phyloP scores from a whole-genome alignment of 2,113 vertebrate species.

The Eulemur macaco region DNA sequence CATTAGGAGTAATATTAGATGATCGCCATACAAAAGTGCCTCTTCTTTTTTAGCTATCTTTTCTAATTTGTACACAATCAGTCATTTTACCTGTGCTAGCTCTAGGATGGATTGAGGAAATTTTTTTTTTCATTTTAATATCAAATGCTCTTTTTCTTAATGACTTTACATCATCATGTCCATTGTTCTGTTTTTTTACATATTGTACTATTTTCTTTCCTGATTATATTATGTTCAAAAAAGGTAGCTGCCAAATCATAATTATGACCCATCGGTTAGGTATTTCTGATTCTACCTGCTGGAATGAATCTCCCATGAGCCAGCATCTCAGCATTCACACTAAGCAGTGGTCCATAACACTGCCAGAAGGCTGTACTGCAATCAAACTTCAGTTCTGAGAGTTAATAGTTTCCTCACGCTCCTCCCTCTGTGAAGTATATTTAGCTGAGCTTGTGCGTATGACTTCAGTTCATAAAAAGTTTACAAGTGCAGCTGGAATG shows the following conservation, averaged over 20 bases:
- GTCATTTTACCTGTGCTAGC: background rate
- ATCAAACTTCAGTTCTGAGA: slow-evolving; percentile 39
- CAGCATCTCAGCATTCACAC: background rate
- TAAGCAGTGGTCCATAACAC: background rate
- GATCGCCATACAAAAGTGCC: background rate
- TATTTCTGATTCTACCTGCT: background rate
- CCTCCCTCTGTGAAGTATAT: slow-evolving; percentile 53
- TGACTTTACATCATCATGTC: background rate
- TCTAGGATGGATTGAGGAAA: background rate
- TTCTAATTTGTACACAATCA: background rate
- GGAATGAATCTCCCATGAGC: background rate
- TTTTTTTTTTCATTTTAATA: background rate
- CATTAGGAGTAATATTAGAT: background rate
- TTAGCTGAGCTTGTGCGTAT: slow-evolving; percentile 62
- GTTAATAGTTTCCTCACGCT: slow-evolving; percentile 66
- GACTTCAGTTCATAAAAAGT: slow-evolving; percentile 78
- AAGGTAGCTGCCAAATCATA: background rate
- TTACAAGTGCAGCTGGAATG: slow-evolving; percentile 73
- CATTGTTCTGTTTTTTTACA: background rate
- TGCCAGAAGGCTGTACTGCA: background rate
- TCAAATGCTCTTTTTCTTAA: background rate
- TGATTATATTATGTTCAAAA: background rate
- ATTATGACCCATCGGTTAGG: background rate
- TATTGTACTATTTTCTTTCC: background rate
- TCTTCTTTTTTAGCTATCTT: background rate